phyloP scores from a whole-genome alignment of 30 jellyfish, hydroid and myxozoan species.

The Aurelia coerulea region DNA sequence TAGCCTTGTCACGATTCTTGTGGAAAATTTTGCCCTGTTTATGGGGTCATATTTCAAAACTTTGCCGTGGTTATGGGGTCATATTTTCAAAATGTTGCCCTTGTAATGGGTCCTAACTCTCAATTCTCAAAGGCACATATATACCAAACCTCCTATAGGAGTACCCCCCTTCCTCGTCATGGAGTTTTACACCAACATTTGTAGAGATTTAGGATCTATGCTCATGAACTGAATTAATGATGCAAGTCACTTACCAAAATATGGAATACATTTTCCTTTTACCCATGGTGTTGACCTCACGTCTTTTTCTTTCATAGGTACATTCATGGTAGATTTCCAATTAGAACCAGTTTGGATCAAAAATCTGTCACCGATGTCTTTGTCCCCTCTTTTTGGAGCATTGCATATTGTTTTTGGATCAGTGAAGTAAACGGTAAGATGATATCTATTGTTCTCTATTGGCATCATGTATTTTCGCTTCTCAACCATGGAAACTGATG shows the following conservation, averaged over 20 bases:
- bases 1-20: no score
- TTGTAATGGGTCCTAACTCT: no score
- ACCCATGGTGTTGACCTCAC: slow-evolving; percentile 46
- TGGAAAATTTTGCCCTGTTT: no score
- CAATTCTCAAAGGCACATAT: no score
- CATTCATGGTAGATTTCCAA: slow-evolving; percentile 40
- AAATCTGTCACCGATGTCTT: slow-evolving; percentile 51
- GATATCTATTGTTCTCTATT: slow-evolving; percentile 42
- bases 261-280: slow-evolving; percentile 46
- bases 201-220: no score
- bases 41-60: no score
- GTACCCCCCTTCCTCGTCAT: no score
- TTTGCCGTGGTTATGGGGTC: no score
- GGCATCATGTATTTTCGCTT: slow-evolving; percentile 49
- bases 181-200: no score
- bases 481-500: slow-evolving; percentile 54
- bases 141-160: no score
- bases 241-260: slow-evolving; percentile 30
- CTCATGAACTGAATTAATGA: no score
- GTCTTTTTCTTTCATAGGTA: slow-evolving; percentile 41
- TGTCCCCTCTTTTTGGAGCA: slow-evolving; percentile 45
- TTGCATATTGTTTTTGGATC: slow-evolving; percentile 64
- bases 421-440: slow-evolving; percentile 56
- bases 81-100: no score
- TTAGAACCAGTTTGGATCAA: slow-evolving; percentile 56